A percentile compares a stretch with the other conserved stretches of the same genome.
Conservation (phyloP, 1,140 invertebrate genomes). For the Aphis gossypii region DNA sequence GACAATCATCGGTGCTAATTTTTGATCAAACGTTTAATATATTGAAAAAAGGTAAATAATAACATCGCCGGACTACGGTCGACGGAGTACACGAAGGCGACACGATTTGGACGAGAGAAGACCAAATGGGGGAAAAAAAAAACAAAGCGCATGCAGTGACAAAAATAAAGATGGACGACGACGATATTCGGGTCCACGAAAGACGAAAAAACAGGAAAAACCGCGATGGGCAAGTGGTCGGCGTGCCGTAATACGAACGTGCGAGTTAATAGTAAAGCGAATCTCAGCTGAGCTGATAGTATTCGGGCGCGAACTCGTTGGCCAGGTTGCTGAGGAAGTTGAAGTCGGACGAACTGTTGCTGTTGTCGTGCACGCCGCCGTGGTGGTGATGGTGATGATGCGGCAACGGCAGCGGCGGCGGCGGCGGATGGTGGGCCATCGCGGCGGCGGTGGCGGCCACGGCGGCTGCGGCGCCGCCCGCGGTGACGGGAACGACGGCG, state of each 20-base stretch:
- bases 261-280: conserved; percentile 19
- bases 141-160: too few species aligned
- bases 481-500: not conserved
- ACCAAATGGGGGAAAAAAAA: not conserved
- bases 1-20: not conserved
- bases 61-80: too few species aligned
- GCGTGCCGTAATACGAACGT: not conserved
- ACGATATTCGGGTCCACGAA: too few species aligned
- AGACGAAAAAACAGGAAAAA: too few species aligned
- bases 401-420: conserved; percentile 63
- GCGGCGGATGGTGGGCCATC: conserved; percentile 60
- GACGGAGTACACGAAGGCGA: not conserved
- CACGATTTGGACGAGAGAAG: not conserved
- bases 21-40: not conserved
- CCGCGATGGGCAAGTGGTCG: too few species aligned
- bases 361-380: conserved; percentile 72
- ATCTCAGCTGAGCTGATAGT: conserved; percentile 80
- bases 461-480: not conserved
- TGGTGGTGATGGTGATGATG: conserved; percentile 60
- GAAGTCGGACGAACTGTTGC: conserved; percentile 88
- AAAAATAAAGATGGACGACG: too few species aligned
- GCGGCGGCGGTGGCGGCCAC: not conserved
- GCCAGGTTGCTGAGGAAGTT: conserved; percentile 89
- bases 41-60: not conserved
- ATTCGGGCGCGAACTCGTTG: conserved; percentile 89